Percentiles rank a stretch among this genome's conserved stretches.
phyloP scores from a whole-genome alignment of 2,797 vertebrate species.

The Rhinogobio ventralis region DNA sequence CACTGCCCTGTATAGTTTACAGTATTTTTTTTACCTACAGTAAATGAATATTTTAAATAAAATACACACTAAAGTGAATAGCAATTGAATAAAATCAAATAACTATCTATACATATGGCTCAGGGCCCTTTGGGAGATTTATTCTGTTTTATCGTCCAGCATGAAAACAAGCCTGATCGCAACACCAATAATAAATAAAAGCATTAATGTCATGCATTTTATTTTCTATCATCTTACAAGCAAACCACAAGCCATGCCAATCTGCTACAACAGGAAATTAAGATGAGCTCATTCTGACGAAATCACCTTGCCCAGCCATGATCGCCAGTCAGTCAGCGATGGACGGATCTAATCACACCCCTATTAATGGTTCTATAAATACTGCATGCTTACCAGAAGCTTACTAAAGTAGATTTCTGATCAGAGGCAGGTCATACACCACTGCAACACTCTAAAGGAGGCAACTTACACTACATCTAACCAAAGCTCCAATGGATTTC shows the following conservation, averaged over 20 bases:
- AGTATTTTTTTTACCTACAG: no score
- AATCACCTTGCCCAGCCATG: constrained; percentile 56
- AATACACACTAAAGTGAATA: no score
- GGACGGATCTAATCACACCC: constrained; percentile 34
- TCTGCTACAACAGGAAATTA: background rate
- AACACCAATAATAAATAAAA: background rate
- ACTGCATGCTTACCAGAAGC: constrained; percentile 49
- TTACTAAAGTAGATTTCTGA: constrained; percentile 41
- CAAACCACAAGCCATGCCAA: background rate
- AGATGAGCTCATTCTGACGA: constrained; percentile 71
- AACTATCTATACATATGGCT: background rate
- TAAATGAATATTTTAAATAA: no score
- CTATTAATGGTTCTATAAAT: constrained; percentile 67
- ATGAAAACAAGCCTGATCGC: background rate
- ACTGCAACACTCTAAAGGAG: background rate
- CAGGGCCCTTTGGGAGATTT: background rate
- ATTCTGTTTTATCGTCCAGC: background rate
- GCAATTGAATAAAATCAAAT: no score
- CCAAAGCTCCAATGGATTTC: background rate
- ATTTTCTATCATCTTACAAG: background rate
- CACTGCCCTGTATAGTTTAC: no score
- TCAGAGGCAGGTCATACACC: background rate
- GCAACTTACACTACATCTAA: background rate
- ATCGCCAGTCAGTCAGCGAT: constrained; percentile 50
- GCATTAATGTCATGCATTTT: background rate